Percentiles rank a stretch among this genome's conserved stretches.
phyloP scores from a whole-genome alignment of 1,140 invertebrate genomes.

The Aradophagus sp. region DNA sequence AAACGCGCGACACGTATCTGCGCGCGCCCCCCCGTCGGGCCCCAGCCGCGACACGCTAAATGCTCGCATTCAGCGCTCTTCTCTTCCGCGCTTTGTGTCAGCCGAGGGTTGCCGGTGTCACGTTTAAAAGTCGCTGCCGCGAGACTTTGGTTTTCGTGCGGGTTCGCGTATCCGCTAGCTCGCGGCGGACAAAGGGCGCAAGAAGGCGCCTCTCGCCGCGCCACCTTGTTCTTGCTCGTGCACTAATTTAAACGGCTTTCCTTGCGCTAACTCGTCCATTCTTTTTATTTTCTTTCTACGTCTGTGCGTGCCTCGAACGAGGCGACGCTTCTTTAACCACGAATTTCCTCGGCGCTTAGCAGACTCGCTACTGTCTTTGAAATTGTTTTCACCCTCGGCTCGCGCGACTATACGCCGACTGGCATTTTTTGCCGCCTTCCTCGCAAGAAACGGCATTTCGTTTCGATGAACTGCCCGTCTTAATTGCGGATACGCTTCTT shows the following conservation, averaged over 20 bases:
- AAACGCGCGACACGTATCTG: conserved; percentile 36
- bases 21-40: too few species aligned
- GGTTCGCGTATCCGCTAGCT: conserved; percentile 33
- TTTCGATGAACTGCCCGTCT: too few species aligned
- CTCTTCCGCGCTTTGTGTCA: conserved; percentile 47
- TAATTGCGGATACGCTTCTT: too few species aligned
- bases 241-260: conserved; percentile 48
- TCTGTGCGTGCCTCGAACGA: conserved; percentile 24
- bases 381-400: conserved; percentile 11
- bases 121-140: conserved; percentile 54
- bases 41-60: too few species aligned
- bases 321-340: conserved; percentile 23
- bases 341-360: too few species aligned
- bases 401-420: not conserved
- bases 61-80: conserved; percentile 56
- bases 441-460: too few species aligned
- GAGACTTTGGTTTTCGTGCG: conserved; percentile 54
- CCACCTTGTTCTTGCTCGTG: conserved; percentile 22
- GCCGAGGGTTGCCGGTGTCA: conserved; percentile 56
- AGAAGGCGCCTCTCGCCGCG: conserved; percentile 5
- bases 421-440: too few species aligned
- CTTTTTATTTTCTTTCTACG: conserved; percentile 16
- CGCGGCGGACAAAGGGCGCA: not conserved
- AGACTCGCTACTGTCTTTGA: conserved; percentile 16
- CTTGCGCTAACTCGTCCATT: conserved; percentile 11